These are phyloP conservation scores for Drosophila pseudotalamancana DNA, from an alignment of 2,888 invertebrate genomes.

Conservation along the genomic window DNA sequence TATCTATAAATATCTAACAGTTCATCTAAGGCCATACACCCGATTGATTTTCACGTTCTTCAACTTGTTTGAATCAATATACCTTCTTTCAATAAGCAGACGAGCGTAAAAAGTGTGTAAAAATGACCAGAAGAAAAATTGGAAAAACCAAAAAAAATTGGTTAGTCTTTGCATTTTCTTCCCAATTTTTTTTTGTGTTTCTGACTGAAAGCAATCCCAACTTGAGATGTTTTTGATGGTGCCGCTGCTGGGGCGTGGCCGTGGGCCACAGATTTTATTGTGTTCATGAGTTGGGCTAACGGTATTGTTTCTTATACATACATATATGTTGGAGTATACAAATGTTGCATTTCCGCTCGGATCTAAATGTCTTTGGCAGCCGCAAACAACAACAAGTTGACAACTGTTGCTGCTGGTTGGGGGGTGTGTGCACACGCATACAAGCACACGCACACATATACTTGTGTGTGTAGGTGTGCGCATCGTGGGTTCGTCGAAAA, in stretches of 20 bases:
- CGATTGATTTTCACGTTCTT: too few relatives aligned
- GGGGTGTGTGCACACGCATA: slow-evolving; percentile 14
- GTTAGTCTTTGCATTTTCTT: slow-evolving; percentile 2
- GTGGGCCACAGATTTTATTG: slow-evolving; percentile 20
- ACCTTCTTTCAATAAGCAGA: not conserved
- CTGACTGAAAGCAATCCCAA: slow-evolving; percentile 30
- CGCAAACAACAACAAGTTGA: slow-evolving; percentile 67
- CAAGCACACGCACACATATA: slow-evolving; percentile 2
- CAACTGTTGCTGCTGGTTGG: slow-evolving; percentile 64
- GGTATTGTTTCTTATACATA: slow-evolving; percentile 14
- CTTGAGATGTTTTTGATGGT: slow-evolving; percentile 50
- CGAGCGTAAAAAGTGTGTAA: not conserved
- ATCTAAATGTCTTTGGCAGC: slow-evolving; percentile 25
- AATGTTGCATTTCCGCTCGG: slow-evolving; percentile 3
- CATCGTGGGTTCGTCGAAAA: slow-evolving; percentile 63
- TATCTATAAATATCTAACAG: too few relatives aligned
- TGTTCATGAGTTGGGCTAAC: slow-evolving; percentile 21
- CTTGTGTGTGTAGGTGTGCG: slow-evolving; percentile 10
- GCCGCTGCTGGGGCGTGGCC: slow-evolving; percentile 29
- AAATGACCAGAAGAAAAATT: not conserved
- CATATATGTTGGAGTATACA: slow-evolving; percentile 1
- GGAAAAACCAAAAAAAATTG: slow-evolving; percentile 1
- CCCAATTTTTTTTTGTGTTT: not conserved
- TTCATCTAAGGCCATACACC: too few relatives aligned
- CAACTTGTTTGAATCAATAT: too few relatives aligned